Base-by-base conservation (phyloP, 2,888 invertebrate genomes). In the Sarcophaga carnaria region DNA sequence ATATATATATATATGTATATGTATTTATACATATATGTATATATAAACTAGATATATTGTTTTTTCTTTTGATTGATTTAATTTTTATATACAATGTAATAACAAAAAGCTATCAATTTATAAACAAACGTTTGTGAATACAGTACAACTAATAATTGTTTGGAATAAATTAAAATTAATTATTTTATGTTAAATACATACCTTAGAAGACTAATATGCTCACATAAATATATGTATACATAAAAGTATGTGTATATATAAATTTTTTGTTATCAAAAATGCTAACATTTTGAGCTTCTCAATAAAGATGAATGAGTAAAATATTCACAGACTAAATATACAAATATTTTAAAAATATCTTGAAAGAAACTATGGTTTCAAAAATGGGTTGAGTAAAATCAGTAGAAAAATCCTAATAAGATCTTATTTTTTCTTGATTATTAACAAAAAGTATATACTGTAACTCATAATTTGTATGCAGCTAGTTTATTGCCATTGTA, bases 321-420 rank as follows among this genome's bases (percentile, higher is more conserved):
- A 64, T 67, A 79, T 20, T 67, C 49, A 70, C 60, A 75, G 27
- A 64, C 22, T 59, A 63, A 81, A 79, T 14, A 54, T 45, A 49
- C 75, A 67, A 71, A 70, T 14, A n/a, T 72, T 66, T 62, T 20
- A 54, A 74, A 80, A 80, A 76, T 81, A 86, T 77, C 80, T 83
- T 66, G 75, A 84, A 77, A 75, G 83, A 86, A 86, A 84, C 83
- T 63, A 86, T 81, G 86, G 86, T 86, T 86, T 86, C 86, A 86
- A 66, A 75, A 59, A 81, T 75, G 75, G 77, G 86, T 86, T 84
- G 83, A 84, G 78, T 84, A 64, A 84, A 83, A 83, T 72, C 71
- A 72, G 49, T 77, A 72, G 66, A 14, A 80, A 54, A 72, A 71
- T 71, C 47, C 80, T 75, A 66, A 12, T 66, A 71, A 84, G 37